These are phyloP conservation scores for Nibea coibor DNA, from an alignment of 2,113 vertebrate genomes.

Conservation along the genomic window DNA sequence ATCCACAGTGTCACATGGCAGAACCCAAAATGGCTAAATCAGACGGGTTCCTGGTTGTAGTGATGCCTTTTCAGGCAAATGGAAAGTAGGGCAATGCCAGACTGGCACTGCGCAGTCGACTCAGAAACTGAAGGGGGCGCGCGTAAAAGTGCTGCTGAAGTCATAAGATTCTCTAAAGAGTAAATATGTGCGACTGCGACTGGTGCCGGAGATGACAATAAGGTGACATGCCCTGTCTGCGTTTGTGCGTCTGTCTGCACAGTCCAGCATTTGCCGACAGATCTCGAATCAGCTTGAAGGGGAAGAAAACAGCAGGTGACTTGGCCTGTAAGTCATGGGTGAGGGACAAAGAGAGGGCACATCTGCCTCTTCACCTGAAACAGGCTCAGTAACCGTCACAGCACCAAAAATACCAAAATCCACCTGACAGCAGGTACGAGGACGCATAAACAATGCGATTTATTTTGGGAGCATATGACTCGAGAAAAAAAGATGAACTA, in stretches of 20 bases:
- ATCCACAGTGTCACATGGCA: slow-evolving; percentile 74
- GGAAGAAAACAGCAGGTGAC: slow-evolving; percentile 10
- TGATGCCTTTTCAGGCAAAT: slow-evolving; percentile 74
- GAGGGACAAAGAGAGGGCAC: slow-evolving; percentile 18
- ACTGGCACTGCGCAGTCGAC: slow-evolving; percentile 57
- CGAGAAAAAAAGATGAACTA: background rate
- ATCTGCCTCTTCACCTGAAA: background rate
- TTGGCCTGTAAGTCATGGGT: background rate
- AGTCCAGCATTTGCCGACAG: background rate
- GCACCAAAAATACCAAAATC: background rate
- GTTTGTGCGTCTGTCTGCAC: background rate
- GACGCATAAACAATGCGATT: background rate
- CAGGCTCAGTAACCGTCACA: background rate
- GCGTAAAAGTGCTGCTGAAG: slow-evolving; percentile 49
- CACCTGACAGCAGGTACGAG: background rate
- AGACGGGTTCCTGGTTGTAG: slow-evolving; percentile 66
- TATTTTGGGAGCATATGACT: background rate
- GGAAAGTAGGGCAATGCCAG: slow-evolving; percentile 72
- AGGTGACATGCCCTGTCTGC: slow-evolving; percentile 12
- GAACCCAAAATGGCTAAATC: slow-evolving; percentile 79
- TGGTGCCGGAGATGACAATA: slow-evolving; percentile 10
- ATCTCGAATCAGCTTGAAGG: slow-evolving; percentile 20
- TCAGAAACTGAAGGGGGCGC: slow-evolving; percentile 49
- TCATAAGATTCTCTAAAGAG: slow-evolving; percentile 40
- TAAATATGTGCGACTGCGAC: slow-evolving; percentile 24